phyloP scores from a whole-genome alignment of 2,888 invertebrate species.

The Cyrtodaria siliqua region DNA sequence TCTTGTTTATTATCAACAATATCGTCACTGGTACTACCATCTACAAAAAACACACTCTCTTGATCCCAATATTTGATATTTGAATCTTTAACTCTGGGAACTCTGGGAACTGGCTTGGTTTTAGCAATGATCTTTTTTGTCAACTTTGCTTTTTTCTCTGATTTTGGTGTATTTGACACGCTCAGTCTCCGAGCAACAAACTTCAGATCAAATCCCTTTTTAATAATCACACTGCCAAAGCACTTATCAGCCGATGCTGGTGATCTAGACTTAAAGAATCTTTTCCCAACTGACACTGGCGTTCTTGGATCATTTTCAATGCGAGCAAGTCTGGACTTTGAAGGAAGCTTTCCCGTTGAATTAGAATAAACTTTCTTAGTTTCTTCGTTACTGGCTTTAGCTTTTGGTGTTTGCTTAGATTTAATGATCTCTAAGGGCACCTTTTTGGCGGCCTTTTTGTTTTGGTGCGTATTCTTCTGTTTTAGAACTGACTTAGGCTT shows the following conservation, averaged over 20 bases:
- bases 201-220: conserved; percentile 75
- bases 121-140: no score
- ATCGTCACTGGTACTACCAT: no score
- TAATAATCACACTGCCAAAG: conserved; percentile 66
- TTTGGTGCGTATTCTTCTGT: conserved; percentile 19
- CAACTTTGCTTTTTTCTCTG: no score
- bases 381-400: neutral
- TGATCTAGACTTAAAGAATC: conserved; percentile 75
- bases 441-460: conserved; percentile 18
- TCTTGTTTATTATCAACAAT: no score
- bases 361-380: conserved; percentile 9
- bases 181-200: conserved; percentile 66
- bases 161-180: no score
- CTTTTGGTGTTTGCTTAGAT: conserved; percentile 26
- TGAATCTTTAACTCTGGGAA: no score
- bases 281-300: conserved; percentile 54
- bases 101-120: no score
- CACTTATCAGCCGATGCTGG: conserved; percentile 66
- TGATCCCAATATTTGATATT: no score
- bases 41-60: no score
- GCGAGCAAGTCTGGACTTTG: neutral
- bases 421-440: conserved; percentile 25
- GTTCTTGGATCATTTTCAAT: conserved; percentile 17
- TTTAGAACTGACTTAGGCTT: conserved; percentile 14
- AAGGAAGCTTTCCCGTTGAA: conserved; percentile 27